Evolutionary conservation across 2,888 invertebrate species (phyloP).

Genomic region (Apodemia duryi): DNA sequence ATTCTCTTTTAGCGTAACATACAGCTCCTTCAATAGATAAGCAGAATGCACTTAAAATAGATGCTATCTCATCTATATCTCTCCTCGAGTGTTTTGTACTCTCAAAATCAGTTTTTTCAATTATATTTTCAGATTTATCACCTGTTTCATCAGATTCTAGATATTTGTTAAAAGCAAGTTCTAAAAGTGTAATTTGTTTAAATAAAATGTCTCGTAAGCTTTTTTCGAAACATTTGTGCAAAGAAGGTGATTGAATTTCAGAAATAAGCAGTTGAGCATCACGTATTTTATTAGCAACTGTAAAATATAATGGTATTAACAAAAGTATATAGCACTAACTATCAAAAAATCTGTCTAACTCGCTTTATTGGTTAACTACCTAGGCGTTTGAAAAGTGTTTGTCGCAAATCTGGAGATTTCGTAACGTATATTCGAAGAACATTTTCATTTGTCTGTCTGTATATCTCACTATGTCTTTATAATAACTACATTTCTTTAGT

Average conservation of each 20-base stretch:
- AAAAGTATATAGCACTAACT: not conserved
- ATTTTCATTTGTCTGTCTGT: too few species aligned
- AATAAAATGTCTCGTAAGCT: constrained; percentile 3
- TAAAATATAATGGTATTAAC: constrained; percentile 29
- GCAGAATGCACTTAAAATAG: constrained; percentile 44
- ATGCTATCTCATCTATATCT: constrained; percentile 39
- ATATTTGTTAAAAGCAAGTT: constrained; percentile 17
- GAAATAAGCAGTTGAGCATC: constrained; percentile 39
- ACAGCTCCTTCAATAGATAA: constrained; percentile 42
- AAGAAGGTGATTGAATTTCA: not conserved
- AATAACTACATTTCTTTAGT: too few species aligned
- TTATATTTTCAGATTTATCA: constrained; percentile 1
- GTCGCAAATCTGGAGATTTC: too few species aligned
- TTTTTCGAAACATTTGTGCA: not conserved
- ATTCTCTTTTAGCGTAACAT: constrained; percentile 35
- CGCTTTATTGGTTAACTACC: too few species aligned
- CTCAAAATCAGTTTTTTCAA: constrained; percentile 20
- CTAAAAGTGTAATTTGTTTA: not conserved
- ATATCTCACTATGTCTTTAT: too few species aligned
- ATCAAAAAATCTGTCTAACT: too few species aligned
- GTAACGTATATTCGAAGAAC: too few species aligned
- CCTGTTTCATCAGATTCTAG: not conserved
- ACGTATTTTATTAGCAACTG: constrained; percentile 43
- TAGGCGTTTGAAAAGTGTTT: too few species aligned
- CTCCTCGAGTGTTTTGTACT: constrained; percentile 7